Evolutionary conservation across 2,113 vertebrate genomes (phyloP), one percentile per base, ranked within the genome.

Genomic region (Noturus placidus): DNA sequence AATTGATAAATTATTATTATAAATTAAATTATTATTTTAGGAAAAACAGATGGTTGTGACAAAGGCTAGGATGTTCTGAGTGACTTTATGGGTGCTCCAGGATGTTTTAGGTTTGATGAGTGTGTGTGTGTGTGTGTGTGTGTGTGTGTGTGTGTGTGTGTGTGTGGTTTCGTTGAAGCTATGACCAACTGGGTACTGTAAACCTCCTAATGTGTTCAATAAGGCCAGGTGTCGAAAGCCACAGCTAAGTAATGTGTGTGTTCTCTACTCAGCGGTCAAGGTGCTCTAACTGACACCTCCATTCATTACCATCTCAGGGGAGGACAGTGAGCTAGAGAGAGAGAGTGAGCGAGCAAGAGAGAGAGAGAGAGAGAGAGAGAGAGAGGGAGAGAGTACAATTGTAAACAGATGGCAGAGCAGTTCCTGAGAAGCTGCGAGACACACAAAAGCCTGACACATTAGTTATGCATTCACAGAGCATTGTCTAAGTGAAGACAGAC

Each of bases 271-370:
- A 82, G 54, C 76, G 90, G 86, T 80, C 33, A 82, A 88, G 77
- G 88, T 86, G 91, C 91, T 91, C 87, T 86, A 90, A 91, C 88
- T 83, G 86, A 90, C 91, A 52, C 86, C 89, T 91, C 89, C 87
- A 84, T 92, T 89, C 89, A 91, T 92, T 88, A 90, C 85, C 81
- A 82, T 92, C 90, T 93, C 88, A 90, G 74, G 89, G 87, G 88
- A 91, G 88, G 91, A 76, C 42, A 79, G 85, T 81, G 82, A 76
- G 82, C 20, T 52, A 54, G 65, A 69, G 56, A 63, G 67, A 82
- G 67, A 87, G 67, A 57, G 78, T 72, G 70, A 74, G 35, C 63
- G 67, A 46, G 42, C 5, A 6, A 46, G 42, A 78, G 38, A 76
- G 54, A 38, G 69, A 54, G 70, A 70, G 67, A 61, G 54, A 74